phyloP scores from a whole-genome alignment of 2,113 vertebrate genomes.

The Caloenas nicobarica region DNA sequence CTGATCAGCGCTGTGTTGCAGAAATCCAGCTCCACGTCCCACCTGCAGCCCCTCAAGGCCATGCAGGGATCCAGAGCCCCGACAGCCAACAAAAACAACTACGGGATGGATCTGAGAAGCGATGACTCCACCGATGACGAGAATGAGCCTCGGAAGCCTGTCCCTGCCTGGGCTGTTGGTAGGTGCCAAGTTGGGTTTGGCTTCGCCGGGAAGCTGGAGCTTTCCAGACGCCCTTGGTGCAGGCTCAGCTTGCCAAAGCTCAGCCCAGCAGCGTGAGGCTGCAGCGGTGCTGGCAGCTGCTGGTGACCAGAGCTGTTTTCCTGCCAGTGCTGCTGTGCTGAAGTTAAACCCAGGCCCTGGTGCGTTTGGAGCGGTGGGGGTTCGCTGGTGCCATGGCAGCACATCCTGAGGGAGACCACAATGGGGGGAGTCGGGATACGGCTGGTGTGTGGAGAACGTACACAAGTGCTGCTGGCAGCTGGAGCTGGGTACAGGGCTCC shows the following conservation, averaged over 20 bases:
- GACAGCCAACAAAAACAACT: constrained; percentile 77
- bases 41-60: constrained; percentile 74
- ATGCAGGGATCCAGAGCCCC: neutral
- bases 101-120: constrained; percentile 95
- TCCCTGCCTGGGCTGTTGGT: constrained; percentile 92
- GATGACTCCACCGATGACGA: constrained; percentile 96
- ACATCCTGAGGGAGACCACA: rapidly evolving
- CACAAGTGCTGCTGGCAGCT: neutral
- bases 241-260: rapidly evolving
- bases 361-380: no score
- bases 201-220: neutral
- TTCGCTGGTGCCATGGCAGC: rapidly evolving
- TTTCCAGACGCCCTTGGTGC: neutral
- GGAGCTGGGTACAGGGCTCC: no score
- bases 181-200: neutral
- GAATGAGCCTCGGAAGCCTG: constrained; percentile 87
- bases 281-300: neutral
- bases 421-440: rapidly evolving
- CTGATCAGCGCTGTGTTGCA: neutral
- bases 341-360: neutral
- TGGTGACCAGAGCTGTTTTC: rapidly evolving
- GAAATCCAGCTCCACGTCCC: constrained; percentile 76
- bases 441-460: no score
- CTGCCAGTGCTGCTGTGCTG: neutral
- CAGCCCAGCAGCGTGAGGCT: rapidly evolving